Conservation (phyloP, 2,797 vertebrate species). For the Cheirogaleus major region DNA sequence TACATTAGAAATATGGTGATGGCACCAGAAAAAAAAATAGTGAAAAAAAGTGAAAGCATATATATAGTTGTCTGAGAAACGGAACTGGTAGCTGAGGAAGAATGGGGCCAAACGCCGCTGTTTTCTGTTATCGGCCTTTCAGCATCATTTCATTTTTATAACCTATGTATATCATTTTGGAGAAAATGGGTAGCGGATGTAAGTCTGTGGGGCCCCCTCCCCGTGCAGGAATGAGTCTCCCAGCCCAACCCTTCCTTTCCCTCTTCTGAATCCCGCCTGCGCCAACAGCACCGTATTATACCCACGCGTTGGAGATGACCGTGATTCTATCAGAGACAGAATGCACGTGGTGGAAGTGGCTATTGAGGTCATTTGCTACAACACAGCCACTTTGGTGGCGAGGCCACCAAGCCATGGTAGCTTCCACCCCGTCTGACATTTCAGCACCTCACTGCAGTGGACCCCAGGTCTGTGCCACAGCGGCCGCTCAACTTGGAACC, state of each 20-base stretch:
- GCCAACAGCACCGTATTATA: rapidly evolving
- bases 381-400: not conserved
- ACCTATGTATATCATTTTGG: not conserved
- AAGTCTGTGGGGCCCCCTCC: not conserved
- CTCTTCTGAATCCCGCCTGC: not conserved
- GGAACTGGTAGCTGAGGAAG: not conserved
- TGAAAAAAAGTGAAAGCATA: not conserved
- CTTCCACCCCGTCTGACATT: not conserved
- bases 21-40: not conserved
- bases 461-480: not conserved
- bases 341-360: rapidly evolving
- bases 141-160: not conserved
- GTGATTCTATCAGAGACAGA: not conserved
- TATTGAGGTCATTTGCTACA: not conserved
- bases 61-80: not conserved
- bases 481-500: rapidly evolving
- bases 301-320: not conserved
- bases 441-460: rapidly evolving
- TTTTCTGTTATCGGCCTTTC: not conserved
- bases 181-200: not conserved
- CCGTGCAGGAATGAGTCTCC: not conserved
- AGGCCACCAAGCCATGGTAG: not conserved
- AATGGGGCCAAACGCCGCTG: not conserved
- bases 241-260: not conserved
- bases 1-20: not conserved